Evolutionary conservation across 2,113 vertebrate species (phyloP), one percentile per base, ranked within the genome.

Genomic region (Pygoscelis antarcticus): DNA sequence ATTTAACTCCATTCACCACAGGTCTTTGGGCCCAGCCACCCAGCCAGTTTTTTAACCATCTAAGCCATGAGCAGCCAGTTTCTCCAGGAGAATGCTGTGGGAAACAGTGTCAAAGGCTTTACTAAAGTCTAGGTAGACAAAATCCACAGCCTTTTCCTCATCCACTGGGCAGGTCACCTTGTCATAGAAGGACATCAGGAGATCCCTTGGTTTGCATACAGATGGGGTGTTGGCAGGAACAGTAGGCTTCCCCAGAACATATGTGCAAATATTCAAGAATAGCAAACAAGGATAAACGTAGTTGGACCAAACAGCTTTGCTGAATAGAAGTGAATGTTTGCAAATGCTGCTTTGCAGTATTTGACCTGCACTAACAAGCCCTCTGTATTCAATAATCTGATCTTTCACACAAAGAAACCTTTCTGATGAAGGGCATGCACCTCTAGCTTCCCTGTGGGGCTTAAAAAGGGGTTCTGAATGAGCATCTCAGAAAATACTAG

Each of bases 211-310:
- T 88, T 96, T 9, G 3, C 66, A 66, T 83, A 77, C 92, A 94
- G 95, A 72, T 21, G 8, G 40, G 47, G 66, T 69, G 85, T 69
- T 0, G 5, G 58, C 82, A 96, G 84, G 93, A 96, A 93, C 96
- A 97, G 96, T 92, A 96, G 95, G 95, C 90, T 96, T 95, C 90
- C 93, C 90, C 93, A 93, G 87, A 97, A 96, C 96, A 96, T 95
- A 94, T 97, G 96, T 88, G 92, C 92, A 93, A 95, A 96, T 95
- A 95, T 83, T 95, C 93, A 90, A 97, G 96, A 96, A 94, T 82
- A 95, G 92, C 90, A 96, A 96, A 95, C 93, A 96, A 96, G 92
- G 75, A 96, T 94, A 96, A 97, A 95, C 87, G 87, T 61, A 85
- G 87, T 61, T 66, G 85, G 87, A 72, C 78, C 30, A 80, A 87